Conservation (phyloP, 2,113 vertebrate genomes). For the Macroglossus sobrinus region DNA sequence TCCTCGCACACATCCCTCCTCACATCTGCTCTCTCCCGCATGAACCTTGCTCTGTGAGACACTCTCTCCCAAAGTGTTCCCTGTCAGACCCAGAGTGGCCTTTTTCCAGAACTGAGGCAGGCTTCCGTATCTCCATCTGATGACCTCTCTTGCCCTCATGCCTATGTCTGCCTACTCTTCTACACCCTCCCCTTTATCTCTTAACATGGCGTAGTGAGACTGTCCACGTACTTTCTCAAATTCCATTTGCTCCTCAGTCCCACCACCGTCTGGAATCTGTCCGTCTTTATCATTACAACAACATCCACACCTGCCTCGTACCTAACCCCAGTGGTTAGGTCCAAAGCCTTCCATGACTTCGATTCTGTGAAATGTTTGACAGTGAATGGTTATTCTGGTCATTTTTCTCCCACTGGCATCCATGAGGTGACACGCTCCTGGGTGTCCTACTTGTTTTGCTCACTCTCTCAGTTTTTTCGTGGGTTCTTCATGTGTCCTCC, state of each 20-base stretch:
- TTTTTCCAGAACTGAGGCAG: not conserved
- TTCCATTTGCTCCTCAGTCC: not conserved
- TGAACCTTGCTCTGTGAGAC: not conserved
- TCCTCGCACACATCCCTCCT: not conserved
- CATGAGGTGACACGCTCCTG: rapidly evolving
- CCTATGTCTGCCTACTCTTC: not conserved
- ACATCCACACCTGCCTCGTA: too few relatives aligned
- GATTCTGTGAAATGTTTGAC: not conserved
- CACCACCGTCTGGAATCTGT: not conserved
- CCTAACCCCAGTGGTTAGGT: rapidly evolving
- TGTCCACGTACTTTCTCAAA: not conserved
- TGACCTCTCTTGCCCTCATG: not conserved
- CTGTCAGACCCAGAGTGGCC: rapidly evolving
- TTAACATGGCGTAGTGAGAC: not conserved
- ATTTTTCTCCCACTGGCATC: not conserved
- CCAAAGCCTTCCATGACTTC: not conserved
- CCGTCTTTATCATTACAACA: too few relatives aligned
- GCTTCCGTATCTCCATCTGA: rapidly evolving
- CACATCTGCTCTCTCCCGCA: not conserved
- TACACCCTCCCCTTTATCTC: not conserved
- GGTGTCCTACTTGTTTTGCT: not conserved
- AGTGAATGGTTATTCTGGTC: rapidly evolving
- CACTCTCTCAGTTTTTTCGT: too few relatives aligned
- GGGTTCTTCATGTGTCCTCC: not conserved
- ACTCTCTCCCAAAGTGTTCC: not conserved